phyloP scores from a whole-genome alignment of 2,797 vertebrate genomes.

The Aldrovandia affinis region DNA sequence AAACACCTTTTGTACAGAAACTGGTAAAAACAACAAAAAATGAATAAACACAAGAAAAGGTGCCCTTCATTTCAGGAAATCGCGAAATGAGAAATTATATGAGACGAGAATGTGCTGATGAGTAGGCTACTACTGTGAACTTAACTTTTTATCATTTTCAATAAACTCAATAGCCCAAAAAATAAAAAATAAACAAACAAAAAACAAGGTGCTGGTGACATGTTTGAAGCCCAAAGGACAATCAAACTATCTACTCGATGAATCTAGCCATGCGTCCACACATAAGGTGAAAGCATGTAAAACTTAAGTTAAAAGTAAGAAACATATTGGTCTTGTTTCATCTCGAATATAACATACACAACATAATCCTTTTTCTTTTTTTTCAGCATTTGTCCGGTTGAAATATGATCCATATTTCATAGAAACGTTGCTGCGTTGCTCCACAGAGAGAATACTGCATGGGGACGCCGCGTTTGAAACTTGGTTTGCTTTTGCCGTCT shows the following conservation, averaged over 20 bases:
- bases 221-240: constrained; percentile 69
- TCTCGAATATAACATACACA: neutral
- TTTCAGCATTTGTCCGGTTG: constrained; percentile 7
- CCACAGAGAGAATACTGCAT: constrained; percentile 8
- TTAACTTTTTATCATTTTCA: constrained; percentile 64
- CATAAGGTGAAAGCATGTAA: constrained; percentile 53
- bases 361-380: constrained; percentile 19
- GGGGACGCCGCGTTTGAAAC: constrained; percentile 2
- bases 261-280: constrained; percentile 67
- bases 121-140: constrained; percentile 69
- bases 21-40: constrained; percentile 59
- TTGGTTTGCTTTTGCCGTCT: neutral
- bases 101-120: constrained; percentile 64
- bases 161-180: no score
- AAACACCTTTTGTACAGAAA: constrained; percentile 84
- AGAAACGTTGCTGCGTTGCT: neutral
- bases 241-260: constrained; percentile 53
- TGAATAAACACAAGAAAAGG: constrained; percentile 82
- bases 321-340: constrained; percentile 39
- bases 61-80: constrained; percentile 75
- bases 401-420: constrained; percentile 11
- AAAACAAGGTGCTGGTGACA: constrained; percentile 78
- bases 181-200: no score
- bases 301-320: constrained; percentile 46
- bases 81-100: constrained; percentile 68